Evolutionary conservation across 2,888 invertebrate species (phyloP), one percentile per base, ranked within the genome.

Genomic region (Sarcophaga carnaria): DNA sequence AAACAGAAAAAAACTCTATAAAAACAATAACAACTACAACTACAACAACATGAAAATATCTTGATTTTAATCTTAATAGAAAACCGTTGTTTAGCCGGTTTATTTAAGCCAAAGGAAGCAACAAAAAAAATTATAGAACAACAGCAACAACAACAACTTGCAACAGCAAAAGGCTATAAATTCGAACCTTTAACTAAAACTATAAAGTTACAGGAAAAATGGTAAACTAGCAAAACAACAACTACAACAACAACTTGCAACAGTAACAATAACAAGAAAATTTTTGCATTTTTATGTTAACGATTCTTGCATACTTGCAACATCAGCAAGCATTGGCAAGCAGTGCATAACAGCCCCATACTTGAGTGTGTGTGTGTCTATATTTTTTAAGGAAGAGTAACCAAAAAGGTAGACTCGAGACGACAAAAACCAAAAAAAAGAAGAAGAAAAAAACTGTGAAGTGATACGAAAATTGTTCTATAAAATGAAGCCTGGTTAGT

Each of bases 31-130:
- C 54, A 54, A 54, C 54, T 54, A 14, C 49, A 49, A 49, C 27
- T 27, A 37, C 37, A 37, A 49, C 47, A 62, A 78, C 78, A 78
- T 83, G 76, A 85, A 84, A 84, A 75, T 77, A 87, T 88, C 91
- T 92, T 91, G 92, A 92, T 92, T 91, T 90, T 91, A 90, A 91
- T 92, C 91, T 91, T 90, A 91, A 92, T 90, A 91, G 90, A 92
- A 91, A 90, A 90, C 88, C 89, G 89, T 89, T 90, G 90, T 85
- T 89, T 89, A 87, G 88, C 92, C 90, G 88, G 90, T 88, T 88
- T 88, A 84, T 84, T 84, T 72, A 84, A 87, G 80, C 84, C 60
- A 76, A 87, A 84, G 75, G 76, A 76, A 76, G 49, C 63, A 54
- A 54, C 14, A 6, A 6, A 6, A 27, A 27, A 27, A 27, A 27